These are phyloP conservation scores for Hypotaenidia okinawae DNA, from an alignment of 2,797 vertebrate genomes.

Conservation along the genomic window DNA sequence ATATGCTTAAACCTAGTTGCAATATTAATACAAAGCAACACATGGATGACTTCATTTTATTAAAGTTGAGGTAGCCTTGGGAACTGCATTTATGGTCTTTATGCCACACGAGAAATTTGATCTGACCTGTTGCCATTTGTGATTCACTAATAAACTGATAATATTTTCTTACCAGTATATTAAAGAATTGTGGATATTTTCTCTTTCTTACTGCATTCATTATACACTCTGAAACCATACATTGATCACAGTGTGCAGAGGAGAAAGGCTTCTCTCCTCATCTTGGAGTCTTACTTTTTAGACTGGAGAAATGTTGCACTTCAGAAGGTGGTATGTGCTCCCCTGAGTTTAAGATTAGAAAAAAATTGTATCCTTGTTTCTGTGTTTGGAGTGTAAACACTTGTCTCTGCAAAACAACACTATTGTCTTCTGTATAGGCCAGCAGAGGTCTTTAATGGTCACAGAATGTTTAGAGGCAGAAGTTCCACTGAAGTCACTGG, in stretches of 20 bases:
- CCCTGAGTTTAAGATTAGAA: background rate
- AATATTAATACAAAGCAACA: slow-evolving; percentile 77
- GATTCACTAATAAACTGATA: slow-evolving; percentile 65
- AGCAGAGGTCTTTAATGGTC: background rate
- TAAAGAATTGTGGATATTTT: slow-evolving; percentile 25
- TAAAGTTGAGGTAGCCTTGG: slow-evolving; percentile 74
- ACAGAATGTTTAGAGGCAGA: background rate
- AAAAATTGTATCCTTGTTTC: background rate
- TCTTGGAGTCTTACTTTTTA: background rate
- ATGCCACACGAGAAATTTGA: slow-evolving; percentile 50
- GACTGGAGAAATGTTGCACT: background rate
- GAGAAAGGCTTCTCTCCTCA: background rate
- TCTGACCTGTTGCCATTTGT: slow-evolving; percentile 72
- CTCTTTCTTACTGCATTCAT: slow-evolving; percentile 49
- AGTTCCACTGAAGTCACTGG: background rate
- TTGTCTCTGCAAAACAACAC: background rate
- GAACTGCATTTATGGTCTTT: slow-evolving; percentile 72
- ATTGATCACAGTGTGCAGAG: background rate
- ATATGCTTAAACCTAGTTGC: slow-evolving; percentile 65
- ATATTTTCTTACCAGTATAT: slow-evolving; percentile 48
- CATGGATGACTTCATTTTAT: slow-evolving; percentile 81
- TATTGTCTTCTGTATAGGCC: background rate
- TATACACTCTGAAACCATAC: slow-evolving; percentile 10
- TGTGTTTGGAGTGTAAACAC: background rate
- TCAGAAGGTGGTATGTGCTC: background rate